These are phyloP conservation scores for Drosophila nasuta DNA, from an alignment of 1,140 invertebrate genomes.

Conservation along the genomic window DNA sequence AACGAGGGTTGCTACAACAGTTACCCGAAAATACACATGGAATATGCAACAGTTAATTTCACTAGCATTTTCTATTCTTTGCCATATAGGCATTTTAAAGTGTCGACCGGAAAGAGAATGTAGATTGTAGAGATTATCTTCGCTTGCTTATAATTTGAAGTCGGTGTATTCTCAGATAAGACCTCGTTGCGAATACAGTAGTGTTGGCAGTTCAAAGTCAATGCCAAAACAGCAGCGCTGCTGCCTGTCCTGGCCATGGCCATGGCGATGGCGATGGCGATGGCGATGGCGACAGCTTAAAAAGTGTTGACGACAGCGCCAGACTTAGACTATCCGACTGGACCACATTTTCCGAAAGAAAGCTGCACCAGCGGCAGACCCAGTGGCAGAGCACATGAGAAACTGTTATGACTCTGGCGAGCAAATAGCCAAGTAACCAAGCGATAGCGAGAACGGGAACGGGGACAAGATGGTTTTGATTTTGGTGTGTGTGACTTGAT, in stretches of 20 bases:
- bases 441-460: not conserved
- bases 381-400: conserved; percentile 27
- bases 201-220: conserved; percentile 68
- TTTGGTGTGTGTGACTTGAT: conserved; percentile 69
- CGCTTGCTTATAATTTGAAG: not conserved
- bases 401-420: conserved; percentile 43
- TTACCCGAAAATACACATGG: not conserved
- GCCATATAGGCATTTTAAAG: not conserved
- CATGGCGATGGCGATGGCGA: conserved; percentile 2
- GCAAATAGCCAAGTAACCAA: not conserved
- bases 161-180: not conserved
- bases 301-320: conserved; percentile 21
- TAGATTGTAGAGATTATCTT: not conserved
- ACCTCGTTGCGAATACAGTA: conserved; percentile 32
- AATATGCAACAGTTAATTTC: too few relatives aligned
- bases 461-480: conserved; percentile 57
- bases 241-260: conserved; percentile 30
- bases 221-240: conserved; percentile 53
- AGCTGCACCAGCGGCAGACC: conserved; percentile 47
- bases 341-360: conserved; percentile 83
- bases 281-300: conserved; percentile 58
- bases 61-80: too few relatives aligned
- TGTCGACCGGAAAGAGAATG: not conserved
- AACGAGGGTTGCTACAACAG: conserved; percentile 50
- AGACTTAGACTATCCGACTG: conserved; percentile 58